Conservation (phyloP, 2,888 invertebrate genomes). For the Orthonychiurus folsomi region DNA sequence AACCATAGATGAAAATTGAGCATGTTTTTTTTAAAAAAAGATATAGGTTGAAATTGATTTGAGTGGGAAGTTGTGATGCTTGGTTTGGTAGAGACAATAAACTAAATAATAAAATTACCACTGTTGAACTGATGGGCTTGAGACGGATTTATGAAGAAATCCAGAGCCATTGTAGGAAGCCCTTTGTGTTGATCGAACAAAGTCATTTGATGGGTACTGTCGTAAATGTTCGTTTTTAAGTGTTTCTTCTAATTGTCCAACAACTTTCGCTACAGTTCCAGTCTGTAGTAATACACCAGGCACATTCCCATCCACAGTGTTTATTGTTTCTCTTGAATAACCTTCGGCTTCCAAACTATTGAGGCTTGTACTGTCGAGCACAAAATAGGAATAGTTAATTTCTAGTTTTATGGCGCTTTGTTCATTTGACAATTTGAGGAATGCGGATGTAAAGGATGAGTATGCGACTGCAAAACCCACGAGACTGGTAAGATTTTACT, state of each 20-base stretch:
- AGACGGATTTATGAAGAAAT: conserved; percentile 38
- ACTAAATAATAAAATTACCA: too few species aligned
- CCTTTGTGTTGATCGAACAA: conserved; percentile 11
- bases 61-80: too few species aligned
- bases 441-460: too few species aligned
- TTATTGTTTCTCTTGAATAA: conserved; percentile 17
- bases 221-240: conserved; percentile 13
- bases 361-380: conserved; percentile 33
- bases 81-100: too few species aligned
- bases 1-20: too few species aligned
- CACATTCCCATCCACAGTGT: conserved; percentile 26
- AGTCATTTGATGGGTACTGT: not conserved
- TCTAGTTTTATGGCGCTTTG: too few species aligned
- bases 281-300: conserved; percentile 19
- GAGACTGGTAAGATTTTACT: conserved; percentile 9
- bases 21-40: too few species aligned
- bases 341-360: conserved; percentile 38
- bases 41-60: too few species aligned
- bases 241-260: conserved; percentile 29
- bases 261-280: conserved; percentile 26
- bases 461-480: too few species aligned
- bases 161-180: conserved; percentile 30
- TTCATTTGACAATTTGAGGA: too few species aligned
- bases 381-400: too few species aligned
- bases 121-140: conserved; percentile 37